Evolutionary conservation across 2,113 vertebrate genomes (phyloP), one percentile per base, ranked within the genome.

Genomic region (Oreotrochilus melanogaster): DNA sequence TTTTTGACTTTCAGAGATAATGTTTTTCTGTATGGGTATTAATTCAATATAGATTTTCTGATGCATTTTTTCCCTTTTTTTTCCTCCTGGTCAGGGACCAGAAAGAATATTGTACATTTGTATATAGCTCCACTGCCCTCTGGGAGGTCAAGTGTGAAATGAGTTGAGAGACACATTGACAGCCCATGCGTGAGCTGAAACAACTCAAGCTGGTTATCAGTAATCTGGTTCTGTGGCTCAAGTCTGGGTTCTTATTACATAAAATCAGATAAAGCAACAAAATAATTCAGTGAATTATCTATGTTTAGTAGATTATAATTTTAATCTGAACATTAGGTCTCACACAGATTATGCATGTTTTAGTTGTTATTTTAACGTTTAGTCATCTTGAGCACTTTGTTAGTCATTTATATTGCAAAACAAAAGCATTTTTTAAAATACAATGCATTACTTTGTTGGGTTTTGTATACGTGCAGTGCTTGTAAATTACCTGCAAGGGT

Each of bases 91-190:
- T 39, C 23, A 16, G 5, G 31, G 78, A 56, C 18, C 58, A 83
- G 61, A 50, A 94, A 71, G 50, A 83, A n/a, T 17, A 30, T 21
- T 5, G 4, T 22, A 31, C 22, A 21, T 81, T 89, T 78, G 70
- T 67, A 43, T 39, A 79, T 35, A 53, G 67, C 45, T 85, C 24
- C 3, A 3, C 10, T 89, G 58, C 66, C 67, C 76, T 91, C 85
- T 11, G 43, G 58, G 76, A 96, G 84, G 85, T 91, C 85, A 95
- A 95, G 60, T 88, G 43, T 94, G 92, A 96, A 96, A 95, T 81
- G 60, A 79, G 70, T 76, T 80, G 86, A 87, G 86, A 94, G 66
- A 88, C 85, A 35, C 48, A 92, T 50, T 96, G 91, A 88, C 87
- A 90, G 93, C 6, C 67, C 24, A 21, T n/a, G 79, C 37, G 6